Evolutionary conservation across 2,797 vertebrate genomes (phyloP).

Genomic region (Lithobates pipiens): DNA sequence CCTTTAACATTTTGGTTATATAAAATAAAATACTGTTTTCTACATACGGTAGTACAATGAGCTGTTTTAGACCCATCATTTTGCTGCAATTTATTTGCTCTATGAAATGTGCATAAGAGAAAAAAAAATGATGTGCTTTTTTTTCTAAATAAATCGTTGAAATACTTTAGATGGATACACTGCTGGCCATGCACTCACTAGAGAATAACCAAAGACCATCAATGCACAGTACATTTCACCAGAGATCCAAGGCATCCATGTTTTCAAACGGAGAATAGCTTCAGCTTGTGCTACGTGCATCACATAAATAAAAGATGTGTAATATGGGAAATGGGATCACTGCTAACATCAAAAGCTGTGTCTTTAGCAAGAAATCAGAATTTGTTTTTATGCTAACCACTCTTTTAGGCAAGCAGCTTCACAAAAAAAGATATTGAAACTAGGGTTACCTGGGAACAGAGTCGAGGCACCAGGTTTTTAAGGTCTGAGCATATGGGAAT

Average conservation of each 20-base stretch:
- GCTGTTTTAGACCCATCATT: neutral
- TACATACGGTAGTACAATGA: no score
- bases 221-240: conserved; percentile 30
- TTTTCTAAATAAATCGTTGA: neutral
- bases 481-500: neutral
- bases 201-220: conserved; percentile 43
- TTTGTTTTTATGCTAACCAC: conserved; percentile 40
- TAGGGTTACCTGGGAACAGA: neutral
- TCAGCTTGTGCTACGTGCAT: conserved; percentile 11
- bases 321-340: conserved; percentile 39
- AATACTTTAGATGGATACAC: conserved; percentile 7
- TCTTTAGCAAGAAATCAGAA: conserved; percentile 36
- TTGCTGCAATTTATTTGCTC: neutral
- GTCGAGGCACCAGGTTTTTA: neutral
- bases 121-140: neutral
- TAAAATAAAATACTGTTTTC: neutral
- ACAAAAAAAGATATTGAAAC: conserved; percentile 12
- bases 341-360: conserved; percentile 46
- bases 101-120: conserved; percentile 1
- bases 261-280: conserved; percentile 41
- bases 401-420: conserved; percentile 5
- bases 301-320: conserved; percentile 55
- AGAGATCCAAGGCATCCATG: conserved; percentile 40
- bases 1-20: neutral
- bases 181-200: conserved; percentile 24